Evolutionary conservation across 2,888 invertebrate genomes (phyloP).

Genomic region (Ganaspis brasiliensis): DNA sequence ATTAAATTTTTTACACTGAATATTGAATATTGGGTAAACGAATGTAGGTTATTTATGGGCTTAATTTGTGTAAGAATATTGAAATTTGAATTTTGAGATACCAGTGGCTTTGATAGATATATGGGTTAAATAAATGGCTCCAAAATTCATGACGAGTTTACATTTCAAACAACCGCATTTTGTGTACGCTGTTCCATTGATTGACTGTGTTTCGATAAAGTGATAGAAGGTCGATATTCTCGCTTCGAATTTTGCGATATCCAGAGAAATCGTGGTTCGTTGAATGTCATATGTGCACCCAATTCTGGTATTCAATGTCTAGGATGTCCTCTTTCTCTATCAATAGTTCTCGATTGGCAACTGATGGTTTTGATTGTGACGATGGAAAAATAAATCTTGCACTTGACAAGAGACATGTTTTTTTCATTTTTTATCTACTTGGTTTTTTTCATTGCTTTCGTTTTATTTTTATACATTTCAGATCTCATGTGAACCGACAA

Average conservation of each 20-base stretch:
- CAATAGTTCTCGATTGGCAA: constrained; percentile 26
- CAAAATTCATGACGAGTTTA: constrained; percentile 17
- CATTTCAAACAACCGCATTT: constrained; percentile 29
- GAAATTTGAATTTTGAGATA: constrained; percentile 12
- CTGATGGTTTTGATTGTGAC: constrained; percentile 30
- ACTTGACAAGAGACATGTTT: constrained; percentile 26
- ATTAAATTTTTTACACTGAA: too few relatives aligned
- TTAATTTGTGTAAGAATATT: constrained; percentile 13
- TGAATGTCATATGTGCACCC: constrained; percentile 2
- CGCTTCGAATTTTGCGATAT: constrained; percentile 11
- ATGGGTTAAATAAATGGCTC: constrained; percentile 15
- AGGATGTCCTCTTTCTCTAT: constrained; percentile 14
- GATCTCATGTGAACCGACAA: too few relatives aligned
- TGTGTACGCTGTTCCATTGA: neutral
- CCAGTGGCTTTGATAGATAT: constrained; percentile 8
- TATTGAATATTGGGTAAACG: neutral
- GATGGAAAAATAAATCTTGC: constrained; percentile 26
- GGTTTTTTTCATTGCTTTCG: neutral
- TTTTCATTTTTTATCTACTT: neutral
- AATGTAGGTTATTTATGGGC: neutral
- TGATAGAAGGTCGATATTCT: constrained; percentile 30
- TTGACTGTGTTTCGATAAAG: constrained; percentile 5
- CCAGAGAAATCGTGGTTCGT: neutral
- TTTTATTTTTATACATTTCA: neutral
- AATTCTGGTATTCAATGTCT: constrained; percentile 26